phyloP scores from a whole-genome alignment of 2,888 invertebrate species.

The Thera britannica region DNA sequence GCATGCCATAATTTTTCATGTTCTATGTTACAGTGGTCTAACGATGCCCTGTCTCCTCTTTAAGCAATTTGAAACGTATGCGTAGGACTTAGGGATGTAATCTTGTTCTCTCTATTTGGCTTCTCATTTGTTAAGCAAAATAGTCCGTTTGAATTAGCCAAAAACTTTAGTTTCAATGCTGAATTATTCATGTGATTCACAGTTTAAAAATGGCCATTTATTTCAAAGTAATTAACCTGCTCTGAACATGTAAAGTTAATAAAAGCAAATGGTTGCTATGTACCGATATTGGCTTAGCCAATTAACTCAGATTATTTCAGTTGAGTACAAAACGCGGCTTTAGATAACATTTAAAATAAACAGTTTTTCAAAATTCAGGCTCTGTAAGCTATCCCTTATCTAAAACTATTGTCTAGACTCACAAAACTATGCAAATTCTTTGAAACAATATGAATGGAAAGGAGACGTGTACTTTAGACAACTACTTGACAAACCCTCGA shows the following conservation, averaged over 20 bases:
- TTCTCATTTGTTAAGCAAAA: slow-evolving; percentile 55
- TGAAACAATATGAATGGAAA: slow-evolving; percentile 4
- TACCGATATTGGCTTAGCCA: slow-evolving; percentile 20
- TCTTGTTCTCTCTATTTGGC: slow-evolving; percentile 44
- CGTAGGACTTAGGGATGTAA: slow-evolving; percentile 44
- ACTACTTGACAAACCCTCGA: neutral
- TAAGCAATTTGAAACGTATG: slow-evolving; percentile 51
- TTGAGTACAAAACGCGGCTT: neutral
- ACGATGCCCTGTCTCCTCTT: slow-evolving; percentile 36
- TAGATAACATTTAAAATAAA: slow-evolving; percentile 2
- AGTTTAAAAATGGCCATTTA: slow-evolving; percentile 28
- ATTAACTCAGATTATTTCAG: slow-evolving; percentile 22
- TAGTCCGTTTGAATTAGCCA: slow-evolving; percentile 41
- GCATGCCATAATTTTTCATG: no score
- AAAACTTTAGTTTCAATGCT: slow-evolving; percentile 34
- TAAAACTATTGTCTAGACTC: slow-evolving; percentile 13
- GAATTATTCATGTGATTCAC: slow-evolving; percentile 36
- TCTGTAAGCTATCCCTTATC: neutral
- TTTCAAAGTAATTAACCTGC: slow-evolving; percentile 24
- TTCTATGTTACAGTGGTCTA: neutral
- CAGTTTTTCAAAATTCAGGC: neutral
- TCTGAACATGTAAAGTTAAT: slow-evolving; percentile 27
- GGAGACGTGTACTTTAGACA: neutral
- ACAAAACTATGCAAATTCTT: slow-evolving; percentile 12
- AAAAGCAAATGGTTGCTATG: slow-evolving; percentile 17